These are phyloP conservation scores for Drosophila pseudotakahashii DNA, from an alignment of 2,888 invertebrate species.

Conservation along the genomic window DNA sequence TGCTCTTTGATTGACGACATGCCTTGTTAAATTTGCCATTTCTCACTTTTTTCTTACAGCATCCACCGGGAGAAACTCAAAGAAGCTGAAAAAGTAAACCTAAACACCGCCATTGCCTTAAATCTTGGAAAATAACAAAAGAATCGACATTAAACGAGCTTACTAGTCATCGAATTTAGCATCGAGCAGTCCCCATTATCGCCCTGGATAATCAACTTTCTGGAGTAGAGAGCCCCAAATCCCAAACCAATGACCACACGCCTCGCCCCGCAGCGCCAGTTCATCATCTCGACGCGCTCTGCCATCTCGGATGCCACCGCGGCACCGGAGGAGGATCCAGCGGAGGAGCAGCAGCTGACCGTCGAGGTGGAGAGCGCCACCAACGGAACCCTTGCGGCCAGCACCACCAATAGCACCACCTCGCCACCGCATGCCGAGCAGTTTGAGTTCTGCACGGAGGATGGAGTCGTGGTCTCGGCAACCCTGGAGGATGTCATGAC, in stretches of 20 bases:
- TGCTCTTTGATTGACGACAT: conserved; percentile 26
- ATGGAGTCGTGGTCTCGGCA: conserved; percentile 72
- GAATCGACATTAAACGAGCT: conserved; percentile 14
- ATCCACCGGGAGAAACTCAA: conserved; percentile 38
- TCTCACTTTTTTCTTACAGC: conserved; percentile 34
- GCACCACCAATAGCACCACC: conserved; percentile 33
- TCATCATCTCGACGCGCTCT: conserved; percentile 79
- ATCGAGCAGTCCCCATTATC: conserved; percentile 20
- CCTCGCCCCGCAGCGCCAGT: conserved; percentile 83
- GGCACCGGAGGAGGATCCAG: conserved; percentile 63
- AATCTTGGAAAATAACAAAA: conserved; percentile 6
- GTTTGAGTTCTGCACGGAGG: conserved; percentile 71
- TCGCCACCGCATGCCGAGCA: conserved; percentile 53
- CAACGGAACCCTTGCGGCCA: conserved; percentile 3
- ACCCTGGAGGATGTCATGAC: conserved; percentile 81
- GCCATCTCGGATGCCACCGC: conserved; percentile 49
- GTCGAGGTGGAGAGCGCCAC: conserved; percentile 58
- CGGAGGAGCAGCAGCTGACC: conserved; percentile 66
- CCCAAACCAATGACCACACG: conserved; percentile 81
- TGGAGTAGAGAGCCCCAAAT: conserved; percentile 14
- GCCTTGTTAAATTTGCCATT: conserved; percentile 11
- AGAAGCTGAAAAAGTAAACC: conserved; percentile 45
- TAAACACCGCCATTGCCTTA: conserved; percentile 73
- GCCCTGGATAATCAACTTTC: conserved; percentile 4
- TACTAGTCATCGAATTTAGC: conserved; percentile 70